These are phyloP conservation scores for Corticium candelabrum DNA, from an alignment of 37 sponge, comb jelly and placozoan genomes.

Conservation along the genomic window DNA sequence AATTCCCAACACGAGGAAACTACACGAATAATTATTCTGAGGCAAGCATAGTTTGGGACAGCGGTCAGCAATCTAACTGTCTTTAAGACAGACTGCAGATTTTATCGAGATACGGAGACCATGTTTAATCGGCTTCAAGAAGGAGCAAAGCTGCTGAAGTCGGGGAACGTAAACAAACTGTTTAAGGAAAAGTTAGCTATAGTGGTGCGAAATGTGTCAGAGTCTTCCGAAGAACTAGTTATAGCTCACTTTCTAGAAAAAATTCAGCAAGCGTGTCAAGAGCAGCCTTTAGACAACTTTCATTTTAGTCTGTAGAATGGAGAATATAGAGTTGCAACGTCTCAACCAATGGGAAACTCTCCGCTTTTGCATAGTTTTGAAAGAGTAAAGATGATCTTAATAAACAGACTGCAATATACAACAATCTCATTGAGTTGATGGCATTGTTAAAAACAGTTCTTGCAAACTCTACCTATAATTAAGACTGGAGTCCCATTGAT, in stretches of 20 bases:
- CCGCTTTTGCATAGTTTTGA: background rate
- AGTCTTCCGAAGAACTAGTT: background rate
- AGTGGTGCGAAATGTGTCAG: background rate
- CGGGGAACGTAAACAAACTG: background rate
- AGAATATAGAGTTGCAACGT: background rate
- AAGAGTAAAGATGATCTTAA: background rate
- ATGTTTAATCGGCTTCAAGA: slow-evolving; percentile 2
- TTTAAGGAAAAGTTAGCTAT: background rate
- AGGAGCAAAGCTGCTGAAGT: background rate
- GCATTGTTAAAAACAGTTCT: background rate
- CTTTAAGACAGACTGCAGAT: background rate
- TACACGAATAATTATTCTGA: too few relatives aligned
- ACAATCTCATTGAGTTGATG: background rate
- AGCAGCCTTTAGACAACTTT: background rate
- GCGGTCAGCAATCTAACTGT: slow-evolving; percentile 1
- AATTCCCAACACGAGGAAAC: too few relatives aligned
- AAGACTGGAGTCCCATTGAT: slow-evolving; percentile 8
- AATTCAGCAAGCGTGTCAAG: background rate
- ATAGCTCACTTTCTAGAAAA: background rate
- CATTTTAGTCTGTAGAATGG: background rate
- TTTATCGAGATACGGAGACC: background rate
- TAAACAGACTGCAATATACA: background rate
- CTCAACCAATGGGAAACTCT: background rate
- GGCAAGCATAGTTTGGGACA: background rate
- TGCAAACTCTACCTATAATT: background rate